These are phyloP conservation scores for Micrasema minimum DNA, from an alignment of 1,140 invertebrate species.

Conservation along the genomic window DNA sequence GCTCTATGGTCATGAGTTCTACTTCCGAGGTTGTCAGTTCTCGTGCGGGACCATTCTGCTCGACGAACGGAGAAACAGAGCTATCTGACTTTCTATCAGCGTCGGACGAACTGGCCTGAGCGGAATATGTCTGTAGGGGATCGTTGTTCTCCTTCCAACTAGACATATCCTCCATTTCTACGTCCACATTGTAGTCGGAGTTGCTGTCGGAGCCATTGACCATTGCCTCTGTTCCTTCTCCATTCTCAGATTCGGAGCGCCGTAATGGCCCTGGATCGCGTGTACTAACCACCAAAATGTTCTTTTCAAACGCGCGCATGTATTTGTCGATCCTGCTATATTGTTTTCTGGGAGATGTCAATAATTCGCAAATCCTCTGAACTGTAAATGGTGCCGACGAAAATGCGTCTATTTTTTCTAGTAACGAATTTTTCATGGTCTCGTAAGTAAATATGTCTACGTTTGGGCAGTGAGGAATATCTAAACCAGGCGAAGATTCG, in stretches of 20 bases:
- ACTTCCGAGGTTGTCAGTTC: conserved; percentile 6
- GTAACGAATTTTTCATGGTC: conserved; percentile 84
- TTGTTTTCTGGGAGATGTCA: conserved; percentile 90
- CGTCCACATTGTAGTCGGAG: conserved; percentile 74
- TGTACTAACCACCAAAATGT: conserved; percentile 95
- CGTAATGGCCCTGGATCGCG: conserved; percentile 81
- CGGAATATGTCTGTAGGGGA: conserved; percentile 31
- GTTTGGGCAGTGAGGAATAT: conserved; percentile 85
- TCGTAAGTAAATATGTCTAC: conserved; percentile 93
- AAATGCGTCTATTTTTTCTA: conserved; percentile 86
- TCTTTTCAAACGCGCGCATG: conserved; percentile 94
- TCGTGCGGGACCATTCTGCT: conserved; percentile 24
- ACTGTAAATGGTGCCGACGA: conserved; percentile 95
- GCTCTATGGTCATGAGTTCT: conserved; percentile 36
- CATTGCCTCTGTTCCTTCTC: conserved; percentile 71
- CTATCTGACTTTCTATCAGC: conserved; percentile 1
- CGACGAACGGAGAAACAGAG: conserved; percentile 1
- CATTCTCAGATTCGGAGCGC: conserved; percentile 72
- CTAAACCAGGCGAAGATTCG: conserved; percentile 78
- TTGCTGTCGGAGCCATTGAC: conserved; percentile 70
- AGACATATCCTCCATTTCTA: conserved; percentile 74
- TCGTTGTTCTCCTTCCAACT: conserved; percentile 65
- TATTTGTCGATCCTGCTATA: conserved; percentile 97
- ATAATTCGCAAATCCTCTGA: conserved; percentile 92
- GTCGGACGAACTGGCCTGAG: conserved; percentile 29